Evolutionary conservation across 2,888 invertebrate genomes (phyloP).

Genomic region (Auanema freiburgensis): DNA sequence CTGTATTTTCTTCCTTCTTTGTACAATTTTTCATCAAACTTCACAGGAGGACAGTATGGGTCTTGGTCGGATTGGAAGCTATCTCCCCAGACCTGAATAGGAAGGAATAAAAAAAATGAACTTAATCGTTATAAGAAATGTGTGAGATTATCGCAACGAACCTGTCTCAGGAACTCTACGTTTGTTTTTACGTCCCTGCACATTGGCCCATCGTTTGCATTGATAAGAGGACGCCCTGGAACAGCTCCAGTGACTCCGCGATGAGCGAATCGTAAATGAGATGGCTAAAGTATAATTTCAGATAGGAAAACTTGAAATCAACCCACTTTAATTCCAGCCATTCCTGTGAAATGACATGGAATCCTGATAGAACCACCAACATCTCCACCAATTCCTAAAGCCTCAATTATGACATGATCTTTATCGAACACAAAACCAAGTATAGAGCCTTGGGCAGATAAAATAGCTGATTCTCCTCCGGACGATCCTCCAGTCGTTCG

Average conservation of each 20-base stretch:
- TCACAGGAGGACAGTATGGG: conserved; percentile 54
- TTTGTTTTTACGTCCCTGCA: conserved; percentile 40
- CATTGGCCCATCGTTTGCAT: conserved; percentile 57
- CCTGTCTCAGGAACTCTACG: conserved; percentile 38
- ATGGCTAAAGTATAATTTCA: conserved; percentile 32
- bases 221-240: conserved; percentile 55
- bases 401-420: not conserved
- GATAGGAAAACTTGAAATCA: not conserved
- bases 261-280: conserved; percentile 48
- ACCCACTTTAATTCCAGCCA: conserved; percentile 63
- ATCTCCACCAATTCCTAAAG: conserved; percentile 65
- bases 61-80: conserved; percentile 42
- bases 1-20: conserved; percentile 24
- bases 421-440: conserved; percentile 18
- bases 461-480: conserved; percentile 62
- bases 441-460: conserved; percentile 53
- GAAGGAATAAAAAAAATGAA: not conserved
- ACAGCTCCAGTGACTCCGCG: conserved; percentile 46
- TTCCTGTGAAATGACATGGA: conserved; percentile 68
- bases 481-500: conserved; percentile 45
- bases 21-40: conserved; percentile 44
- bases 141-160: not conserved
- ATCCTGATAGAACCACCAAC: conserved; percentile 68
- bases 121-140: not conserved
- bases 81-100: conserved; percentile 34